phyloP scores from a whole-genome alignment of 2,888 invertebrate species.

The Poecilus cupreus region DNA sequence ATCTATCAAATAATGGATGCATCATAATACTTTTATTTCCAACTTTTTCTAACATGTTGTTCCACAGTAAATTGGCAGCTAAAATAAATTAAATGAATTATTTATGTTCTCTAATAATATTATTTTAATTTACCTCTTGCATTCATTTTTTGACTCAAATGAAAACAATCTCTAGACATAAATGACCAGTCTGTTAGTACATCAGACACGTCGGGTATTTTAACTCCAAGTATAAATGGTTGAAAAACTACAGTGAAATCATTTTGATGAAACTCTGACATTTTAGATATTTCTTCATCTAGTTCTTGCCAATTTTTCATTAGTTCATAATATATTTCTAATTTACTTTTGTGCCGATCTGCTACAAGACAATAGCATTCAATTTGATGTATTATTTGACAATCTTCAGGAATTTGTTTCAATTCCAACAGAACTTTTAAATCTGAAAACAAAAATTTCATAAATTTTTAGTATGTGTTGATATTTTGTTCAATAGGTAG shows the following conservation, averaged over 20 bases:
- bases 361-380: constrained; percentile 78
- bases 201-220: constrained; percentile 70
- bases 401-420: constrained; percentile 68
- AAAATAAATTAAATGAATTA: constrained; percentile 57
- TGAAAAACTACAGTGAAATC: constrained; percentile 78
- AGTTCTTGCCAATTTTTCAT: constrained; percentile 73
- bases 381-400: constrained; percentile 71
- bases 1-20: constrained; percentile 66
- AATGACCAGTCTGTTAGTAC: constrained; percentile 74
- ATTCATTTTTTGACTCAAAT: constrained; percentile 78
- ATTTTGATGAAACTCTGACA: constrained; percentile 73
- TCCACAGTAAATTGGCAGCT: constrained; percentile 78
- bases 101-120: background rate
- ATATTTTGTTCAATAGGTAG: too few species aligned
- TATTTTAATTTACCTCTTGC: constrained; percentile 72
- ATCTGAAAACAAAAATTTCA: constrained; percentile 66
- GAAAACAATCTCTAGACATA: constrained; percentile 79
- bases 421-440: constrained; percentile 70
- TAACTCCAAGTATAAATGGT: constrained; percentile 72
- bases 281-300: constrained; percentile 73
- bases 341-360: constrained; percentile 38
- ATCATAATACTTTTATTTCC: constrained; percentile 71
- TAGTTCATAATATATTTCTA: background rate
- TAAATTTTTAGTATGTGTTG: too few species aligned
- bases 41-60: constrained; percentile 76